Evolutionary conservation across 2,113 vertebrate genomes (phyloP), one percentile per base, ranked within the genome.

Genomic region (Dicrurus megarhynchus): DNA sequence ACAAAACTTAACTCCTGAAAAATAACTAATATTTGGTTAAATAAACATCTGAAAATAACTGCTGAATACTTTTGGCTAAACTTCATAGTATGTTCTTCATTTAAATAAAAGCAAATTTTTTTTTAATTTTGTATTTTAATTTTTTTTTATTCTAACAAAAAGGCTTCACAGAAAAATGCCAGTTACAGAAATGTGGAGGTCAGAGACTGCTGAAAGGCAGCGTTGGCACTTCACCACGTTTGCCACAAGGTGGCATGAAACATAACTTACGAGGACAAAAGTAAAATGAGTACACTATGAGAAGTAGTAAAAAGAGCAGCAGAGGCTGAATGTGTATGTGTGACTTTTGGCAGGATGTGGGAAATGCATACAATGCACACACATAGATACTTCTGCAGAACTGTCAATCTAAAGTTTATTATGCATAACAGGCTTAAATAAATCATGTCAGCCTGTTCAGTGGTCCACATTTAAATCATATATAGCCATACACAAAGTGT

Each of bases 171-270:
- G 47, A 19, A 55, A 61, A 47, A 61, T 5, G 4, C 9, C 18
- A 27, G n/a, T 49, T 76, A 15, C 21, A 32, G 41, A 76, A 83
- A 41, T 4, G 22, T 6, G 7, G 35, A 61, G 32, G 23, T 17
- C 24, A 27, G 67, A 33, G 7, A 12, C 16, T 24, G 28, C 20
- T 16, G 27, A 35, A 52, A 70, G 32, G 8, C 26, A 75, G 21
- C 0, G 1, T 2, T 35, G 39, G 56, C 82, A 85, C 10, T 87
- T 70, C 56, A 57, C 2, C 1, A 2, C 0, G 0, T 57, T 59
- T 65, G 44, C 95, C 95, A 92, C 92, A 59, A 69, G 95, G 67
- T 96, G 97, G 97, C 92, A 92, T 0, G 2, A 60, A 79, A 46
- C 1, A 41, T 3, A 44, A 60, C 26, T 39, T 15, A 80, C 1